Evolutionary conservation across 2,888 invertebrate species (phyloP).

Genomic region (Bibio marci): DNA sequence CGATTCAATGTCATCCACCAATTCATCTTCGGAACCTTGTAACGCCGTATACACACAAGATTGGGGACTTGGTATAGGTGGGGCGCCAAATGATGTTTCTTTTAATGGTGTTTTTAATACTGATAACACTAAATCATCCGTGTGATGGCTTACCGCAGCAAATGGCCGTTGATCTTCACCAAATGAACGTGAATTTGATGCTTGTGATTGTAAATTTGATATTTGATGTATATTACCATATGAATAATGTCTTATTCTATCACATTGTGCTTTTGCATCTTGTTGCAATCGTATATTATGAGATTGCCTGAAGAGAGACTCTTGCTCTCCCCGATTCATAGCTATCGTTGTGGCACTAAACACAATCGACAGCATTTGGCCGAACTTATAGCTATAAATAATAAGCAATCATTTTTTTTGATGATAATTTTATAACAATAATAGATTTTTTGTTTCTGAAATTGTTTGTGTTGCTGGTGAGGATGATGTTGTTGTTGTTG

Average conservation of each 20-base stretch:
- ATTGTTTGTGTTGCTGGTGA: too few species aligned
- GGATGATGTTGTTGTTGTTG: too few species aligned
- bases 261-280: constrained; percentile 20
- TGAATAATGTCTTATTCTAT: constrained; percentile 14
- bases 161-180: constrained; percentile 14
- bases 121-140: constrained; percentile 39
- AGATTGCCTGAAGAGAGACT: constrained; percentile 41
- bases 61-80: constrained; percentile 10
- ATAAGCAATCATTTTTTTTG: too few species aligned
- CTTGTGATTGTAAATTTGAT: constrained; percentile 13
- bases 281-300: constrained; percentile 31
- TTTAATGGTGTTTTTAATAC: constrained; percentile 39
- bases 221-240: constrained; percentile 21
- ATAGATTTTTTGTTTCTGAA: too few species aligned
- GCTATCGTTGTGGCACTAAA: constrained; percentile 28
- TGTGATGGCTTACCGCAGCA: constrained; percentile 9
- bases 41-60: constrained; percentile 14
- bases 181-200: constrained; percentile 13
- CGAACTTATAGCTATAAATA: neutral
- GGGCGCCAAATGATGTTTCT: constrained; percentile 7
- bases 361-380: constrained; percentile 30
- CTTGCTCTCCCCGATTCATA: constrained; percentile 47
- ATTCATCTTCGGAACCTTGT: constrained; percentile 15
- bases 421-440: too few species aligned
- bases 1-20: constrained; percentile 20